Evolutionary conservation across 2,113 vertebrate species (phyloP).

Genomic region (Plecturocebus donacophilus): DNA sequence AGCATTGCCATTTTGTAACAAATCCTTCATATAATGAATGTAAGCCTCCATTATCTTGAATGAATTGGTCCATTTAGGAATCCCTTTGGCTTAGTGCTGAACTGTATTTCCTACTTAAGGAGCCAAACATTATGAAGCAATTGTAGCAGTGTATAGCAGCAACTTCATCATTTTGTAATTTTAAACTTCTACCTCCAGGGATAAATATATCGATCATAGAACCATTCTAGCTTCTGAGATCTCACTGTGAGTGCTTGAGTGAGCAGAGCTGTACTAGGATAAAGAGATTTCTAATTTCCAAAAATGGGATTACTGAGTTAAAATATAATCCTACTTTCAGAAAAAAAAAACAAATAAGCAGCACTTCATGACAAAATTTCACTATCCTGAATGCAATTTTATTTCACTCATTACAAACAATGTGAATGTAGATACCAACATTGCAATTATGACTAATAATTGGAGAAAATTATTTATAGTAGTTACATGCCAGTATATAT

Average conservation of each 20-base stretch:
- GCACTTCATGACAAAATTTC: background rate
- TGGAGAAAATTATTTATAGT: background rate
- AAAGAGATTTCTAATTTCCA: background rate
- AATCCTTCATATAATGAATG: constrained; percentile 50
- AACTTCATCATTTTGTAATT: constrained; percentile 5
- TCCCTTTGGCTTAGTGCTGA: background rate
- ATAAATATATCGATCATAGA: background rate
- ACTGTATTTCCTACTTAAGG: background rate
- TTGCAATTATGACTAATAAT: background rate
- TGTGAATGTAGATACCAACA: background rate
- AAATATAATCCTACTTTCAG: background rate
- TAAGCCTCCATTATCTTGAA: constrained; percentile 61
- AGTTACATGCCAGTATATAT: background rate
- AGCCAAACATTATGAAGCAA: constrained; percentile 32
- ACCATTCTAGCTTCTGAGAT: background rate
- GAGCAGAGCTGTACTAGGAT: background rate
- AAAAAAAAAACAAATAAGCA: background rate
- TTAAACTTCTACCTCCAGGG: constrained; percentile 14
- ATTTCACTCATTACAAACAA: constrained; percentile 25
- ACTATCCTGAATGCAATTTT: background rate
- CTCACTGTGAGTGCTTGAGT: background rate
- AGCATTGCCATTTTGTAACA: constrained; percentile 36
- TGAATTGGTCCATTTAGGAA: constrained; percentile 45
- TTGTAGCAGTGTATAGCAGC: background rate
- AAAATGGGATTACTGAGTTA: background rate